phyloP scores from a whole-genome alignment of 2,113 vertebrate genomes.

The Puma concolor region DNA sequence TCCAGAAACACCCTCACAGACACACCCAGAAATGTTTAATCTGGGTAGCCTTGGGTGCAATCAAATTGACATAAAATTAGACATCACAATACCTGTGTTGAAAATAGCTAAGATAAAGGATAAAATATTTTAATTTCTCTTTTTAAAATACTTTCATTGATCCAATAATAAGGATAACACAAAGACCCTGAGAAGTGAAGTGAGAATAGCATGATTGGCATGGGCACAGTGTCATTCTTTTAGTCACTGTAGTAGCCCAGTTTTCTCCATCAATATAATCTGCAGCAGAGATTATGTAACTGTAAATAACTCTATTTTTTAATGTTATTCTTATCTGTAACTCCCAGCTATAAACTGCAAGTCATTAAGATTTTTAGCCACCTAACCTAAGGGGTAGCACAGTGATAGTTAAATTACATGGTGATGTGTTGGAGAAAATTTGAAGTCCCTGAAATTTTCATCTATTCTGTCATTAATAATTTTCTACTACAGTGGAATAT shows the following conservation, averaged over 20 bases:
- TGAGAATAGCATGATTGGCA: not conserved
- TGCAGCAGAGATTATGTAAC: not conserved
- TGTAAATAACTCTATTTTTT: not conserved
- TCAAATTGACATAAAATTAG: not conserved
- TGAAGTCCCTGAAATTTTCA: not conserved
- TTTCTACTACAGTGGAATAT: not conserved
- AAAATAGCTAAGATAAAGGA: not conserved
- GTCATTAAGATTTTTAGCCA: not conserved
- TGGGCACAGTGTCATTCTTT: not conserved
- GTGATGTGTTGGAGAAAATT: not conserved
- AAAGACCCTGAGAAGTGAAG: not conserved
- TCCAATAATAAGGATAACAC: not conserved
- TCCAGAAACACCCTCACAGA: not conserved
- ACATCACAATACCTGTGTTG: not conserved
- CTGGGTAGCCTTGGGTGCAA: too few species aligned
- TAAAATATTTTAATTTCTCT: not conserved
- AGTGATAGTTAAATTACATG: not conserved
- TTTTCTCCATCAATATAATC: not conserved
- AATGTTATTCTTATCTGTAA: not conserved
- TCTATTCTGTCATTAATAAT: not conserved
- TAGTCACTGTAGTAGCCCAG: not conserved
- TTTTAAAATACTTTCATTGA: not conserved
- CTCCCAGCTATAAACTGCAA: not conserved
- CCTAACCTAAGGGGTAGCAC: not conserved
- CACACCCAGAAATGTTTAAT: not conserved